Base-by-base conservation (phyloP, 2,888 invertebrate genomes). In the Synanthedon vespiformis region DNA sequence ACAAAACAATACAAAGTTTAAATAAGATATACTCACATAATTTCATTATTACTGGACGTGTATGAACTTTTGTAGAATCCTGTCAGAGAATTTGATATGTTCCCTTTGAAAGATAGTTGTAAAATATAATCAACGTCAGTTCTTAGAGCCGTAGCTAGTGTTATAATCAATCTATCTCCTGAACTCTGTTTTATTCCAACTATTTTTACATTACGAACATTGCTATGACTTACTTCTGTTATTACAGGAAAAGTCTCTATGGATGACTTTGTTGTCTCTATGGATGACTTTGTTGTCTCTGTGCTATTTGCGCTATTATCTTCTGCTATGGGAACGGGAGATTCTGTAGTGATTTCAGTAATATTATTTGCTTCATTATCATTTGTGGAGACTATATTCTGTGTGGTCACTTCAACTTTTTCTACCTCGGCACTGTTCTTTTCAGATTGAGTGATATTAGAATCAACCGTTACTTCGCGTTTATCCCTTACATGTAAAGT, bases 11-110 rank as follows among this genome's bases (percentile, higher is more conserved):
- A 13, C 13, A 13, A 44, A 44, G 5, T 14, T 44, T 18, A 48
- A 48, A 48, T 18, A 16, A 14, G 11, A 44, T 8, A 16, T 65
- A 74, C 77, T 72, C 63, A 80, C 87, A 90, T 79, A 57, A 79
- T 61, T 78, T 81, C 70, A 41, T 76, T 70, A 40, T 80, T 64
- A 41, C 79, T 85, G 48, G 88, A 81, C 4, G 68, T 74, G 63
- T 93, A 93, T 48, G 88, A 89, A 60, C 91, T 92, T 63, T 89
- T 89, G 66, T 93, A 93, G 67, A 94, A 91, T 51, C 94, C 94
- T 50, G 85, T 88, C 55, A 91, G 72, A 2, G 90, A 84, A 62
- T 91, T 89, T n/a, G 88, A 88, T 22, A 92, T 88, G 16, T 64
- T 69, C 11, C 91, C 91, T 11, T 71, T 67, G 63, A 89, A 91